Base-by-base conservation (phyloP, 1,140 invertebrate genomes). In the Chlorops oryzae region DNA sequence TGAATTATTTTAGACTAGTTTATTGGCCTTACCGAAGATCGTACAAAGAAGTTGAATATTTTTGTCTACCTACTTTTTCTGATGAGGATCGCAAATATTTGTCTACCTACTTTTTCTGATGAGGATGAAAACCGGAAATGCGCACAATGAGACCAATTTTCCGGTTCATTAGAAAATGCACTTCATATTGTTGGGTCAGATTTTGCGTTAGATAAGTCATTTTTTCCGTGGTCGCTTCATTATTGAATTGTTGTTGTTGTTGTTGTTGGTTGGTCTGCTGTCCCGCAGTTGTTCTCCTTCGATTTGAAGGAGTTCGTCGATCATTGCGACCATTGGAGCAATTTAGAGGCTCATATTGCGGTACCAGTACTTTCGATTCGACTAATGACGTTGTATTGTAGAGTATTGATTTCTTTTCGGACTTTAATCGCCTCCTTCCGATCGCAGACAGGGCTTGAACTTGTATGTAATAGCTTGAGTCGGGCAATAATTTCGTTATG, bases 351-450 rank as follows among this genome's bases (percentile, higher is more conserved):
- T 42, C 40, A 24, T 51, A 53, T 0, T 59, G 39, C 15, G 60
- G 59, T 6, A 55, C 24, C 0, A 57, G 42, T 32, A 56, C 50
- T 20, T 64, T 41, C 21, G n/a, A n/a, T n/a, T n/a, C n/a, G n/a
- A n/a, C n/a, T n/a, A n/a, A n/a, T n/a, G n/a, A n/a, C n/a, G 81
- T 83, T 9, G 81, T 84, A 59, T 85, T 84, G 51, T 81, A 78
- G 23, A 85, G 75, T 45, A 83, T 74, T 12, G 79, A 80, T 0
- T 78, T 79, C 57, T 84, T 84, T 39, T 82, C 78, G 28, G 83
- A 83, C 38, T 81, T 78, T 13, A 85, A 64, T 50, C 81, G 78
- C n/a, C 80, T 75, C 15, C 75, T 73, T 2, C 82, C 83, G 57
- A 76, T 84, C 48, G 83, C 74, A 21, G 80, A 78, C 21, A 85